These are phyloP conservation scores for Celastrina argiolus DNA, from an alignment of 2,888 invertebrate genomes.

Conservation along the genomic window DNA sequence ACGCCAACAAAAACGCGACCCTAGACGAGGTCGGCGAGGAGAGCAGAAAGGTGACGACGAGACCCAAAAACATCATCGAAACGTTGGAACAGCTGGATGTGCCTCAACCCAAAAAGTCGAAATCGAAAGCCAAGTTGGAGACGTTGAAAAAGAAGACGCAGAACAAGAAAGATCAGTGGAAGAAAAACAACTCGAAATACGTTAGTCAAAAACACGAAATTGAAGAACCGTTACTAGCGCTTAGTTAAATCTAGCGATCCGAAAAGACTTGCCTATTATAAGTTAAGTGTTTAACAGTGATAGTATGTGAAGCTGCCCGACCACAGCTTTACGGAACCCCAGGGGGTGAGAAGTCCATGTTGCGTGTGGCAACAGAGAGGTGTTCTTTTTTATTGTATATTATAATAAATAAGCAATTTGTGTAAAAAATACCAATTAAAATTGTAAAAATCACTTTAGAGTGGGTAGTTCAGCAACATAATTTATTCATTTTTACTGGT, in stretches of 20 bases:
- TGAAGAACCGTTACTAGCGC: slow-evolving; percentile 81
- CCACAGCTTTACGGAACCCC: too few species aligned
- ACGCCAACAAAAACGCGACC: slow-evolving; percentile 88
- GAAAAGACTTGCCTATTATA: slow-evolving; percentile 61
- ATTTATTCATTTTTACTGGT: background rate
- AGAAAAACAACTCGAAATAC: slow-evolving; percentile 58
- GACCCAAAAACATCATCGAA: slow-evolving; percentile 91
- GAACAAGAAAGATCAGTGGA: slow-evolving; percentile 70
- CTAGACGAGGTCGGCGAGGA: slow-evolving; percentile 72
- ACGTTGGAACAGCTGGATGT: slow-evolving; percentile 84
- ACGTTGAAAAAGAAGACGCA: slow-evolving; percentile 64
- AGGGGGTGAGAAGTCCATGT: background rate
- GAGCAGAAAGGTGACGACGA: slow-evolving; percentile 60
- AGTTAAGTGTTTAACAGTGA: slow-evolving; percentile 53
- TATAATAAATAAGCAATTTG: background rate
- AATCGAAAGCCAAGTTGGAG: slow-evolving; percentile 81
- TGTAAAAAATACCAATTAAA: background rate
- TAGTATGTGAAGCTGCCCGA: slow-evolving; percentile 26
- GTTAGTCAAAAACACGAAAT: slow-evolving; percentile 68
- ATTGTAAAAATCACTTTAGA: background rate
- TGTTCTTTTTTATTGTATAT: background rate
- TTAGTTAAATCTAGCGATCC: slow-evolving; percentile 78
- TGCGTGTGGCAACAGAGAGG: background rate
- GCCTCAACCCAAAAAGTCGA: slow-evolving; percentile 72
- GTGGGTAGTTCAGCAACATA: too few species aligned